Base-by-base conservation (phyloP, 1,140 invertebrate genomes). In the Nebria ingens region DNA sequence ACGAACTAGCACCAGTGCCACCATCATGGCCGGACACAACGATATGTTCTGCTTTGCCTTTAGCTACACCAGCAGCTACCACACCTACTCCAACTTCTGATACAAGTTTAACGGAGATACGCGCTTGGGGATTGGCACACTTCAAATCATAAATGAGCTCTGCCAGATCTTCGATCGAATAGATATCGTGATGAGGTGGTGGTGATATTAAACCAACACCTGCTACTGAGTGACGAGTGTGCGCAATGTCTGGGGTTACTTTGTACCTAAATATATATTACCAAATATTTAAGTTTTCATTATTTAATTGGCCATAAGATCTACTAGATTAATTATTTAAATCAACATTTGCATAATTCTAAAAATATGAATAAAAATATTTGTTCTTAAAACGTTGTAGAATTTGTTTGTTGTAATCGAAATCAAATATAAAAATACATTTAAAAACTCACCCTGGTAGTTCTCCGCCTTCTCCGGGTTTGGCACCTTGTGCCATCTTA, bases 81-180 rank as follows among this genome's bases (percentile, higher is more conserved):
- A 98, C 93, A 9, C 97, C 97, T 1, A 99, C 97, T 2, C 97
- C 97, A 29, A 97, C 62, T 79, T 98, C 96, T 0, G 96, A 98
- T 2, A 99, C 97, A 13, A 99, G 76, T 71, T 99, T 99, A 0
- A 99, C 97, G 51, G 93, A 97, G 58, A 99, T 95, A 51, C 95
- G 76, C 1, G 96, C 96, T 54, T 79, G 78, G 0, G 97, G 97
- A 79, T 99, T 99, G 42, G 95, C 90, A 69, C 91, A 94, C 73
- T 99, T 99, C 45, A 99, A 77, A 74, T 99, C 97, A 67, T 98
- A 98, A 67, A 99, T 98, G 29, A 99, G 77, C 76, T 99, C 93
- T 1, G 96, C 93, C 61, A 99, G 76, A 78, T 99, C 97, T 75
- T 99, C 97, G 66, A 99, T 99, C 25, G 93, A 97, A 74, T 99